Evolutionary conservation across 2,888 invertebrate genomes (phyloP).

Genomic region (Pomacea canaliculata): DNA sequence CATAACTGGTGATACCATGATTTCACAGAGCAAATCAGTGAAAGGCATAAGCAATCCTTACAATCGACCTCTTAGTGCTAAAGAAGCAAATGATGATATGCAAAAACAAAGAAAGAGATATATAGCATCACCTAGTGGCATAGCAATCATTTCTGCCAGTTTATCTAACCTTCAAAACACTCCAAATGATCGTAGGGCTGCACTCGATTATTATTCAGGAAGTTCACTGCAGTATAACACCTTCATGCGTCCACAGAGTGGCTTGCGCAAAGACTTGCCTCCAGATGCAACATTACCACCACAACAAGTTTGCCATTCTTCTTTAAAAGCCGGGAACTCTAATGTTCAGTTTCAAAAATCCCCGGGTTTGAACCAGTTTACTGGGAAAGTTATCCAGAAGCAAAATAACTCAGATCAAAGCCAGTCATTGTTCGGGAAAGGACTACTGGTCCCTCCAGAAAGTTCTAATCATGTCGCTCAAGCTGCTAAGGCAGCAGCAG

Average conservation of each 20-base stretch:
- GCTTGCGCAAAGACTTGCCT: slow-evolving; percentile 23
- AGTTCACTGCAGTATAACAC: slow-evolving; percentile 37
- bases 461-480: background rate
- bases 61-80: slow-evolving; percentile 62
- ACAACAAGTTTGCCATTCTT: no score
- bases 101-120: slow-evolving; percentile 31
- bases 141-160: no score
- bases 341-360: no score
- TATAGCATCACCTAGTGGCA: slow-evolving; percentile 34
- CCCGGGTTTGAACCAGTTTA: no score
- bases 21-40: background rate
- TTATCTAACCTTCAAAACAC: no score
- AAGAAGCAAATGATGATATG: slow-evolving; percentile 54
- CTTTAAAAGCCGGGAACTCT: no score
- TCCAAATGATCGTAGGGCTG: no score
- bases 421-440: no score
- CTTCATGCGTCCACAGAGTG: slow-evolving; percentile 57
- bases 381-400: no score
- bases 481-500: background rate
- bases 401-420: no score
- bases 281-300: no score
- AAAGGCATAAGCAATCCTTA: slow-evolving; percentile 46
- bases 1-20: background rate
- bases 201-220: no score
- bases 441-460: slow-evolving; percentile 2